A percentile compares a stretch with the other conserved stretches of the same genome.
These are phyloP conservation scores for Meiosimyza decipiens DNA, from an alignment of 2,888 invertebrate species.

Conservation along the genomic window DNA sequence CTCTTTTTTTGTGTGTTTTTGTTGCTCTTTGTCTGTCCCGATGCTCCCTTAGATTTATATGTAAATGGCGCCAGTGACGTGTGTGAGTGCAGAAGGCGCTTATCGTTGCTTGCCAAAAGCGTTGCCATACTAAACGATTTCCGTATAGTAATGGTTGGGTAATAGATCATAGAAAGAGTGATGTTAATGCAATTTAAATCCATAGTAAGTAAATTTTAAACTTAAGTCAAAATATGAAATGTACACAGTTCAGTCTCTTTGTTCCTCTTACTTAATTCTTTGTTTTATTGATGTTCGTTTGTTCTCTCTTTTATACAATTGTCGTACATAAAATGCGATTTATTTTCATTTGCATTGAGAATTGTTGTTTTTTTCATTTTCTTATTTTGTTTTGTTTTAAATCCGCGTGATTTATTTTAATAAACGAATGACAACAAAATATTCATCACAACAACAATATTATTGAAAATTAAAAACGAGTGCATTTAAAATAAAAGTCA, in stretches of 20 bases:
- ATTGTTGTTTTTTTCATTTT: neutral
- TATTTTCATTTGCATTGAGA: neutral
- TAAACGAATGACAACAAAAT: slow-evolving; percentile 9
- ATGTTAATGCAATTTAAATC: neutral
- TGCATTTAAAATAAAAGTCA: neutral
- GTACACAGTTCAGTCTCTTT: no score
- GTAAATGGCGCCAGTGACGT: slow-evolving; percentile 33
- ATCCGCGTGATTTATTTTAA: slow-evolving; percentile 15
- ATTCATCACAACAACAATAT: slow-evolving; percentile 3
- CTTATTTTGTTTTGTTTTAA: slow-evolving; percentile 2
- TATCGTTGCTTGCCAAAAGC: slow-evolving; percentile 19
- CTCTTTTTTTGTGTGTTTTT: neutral
- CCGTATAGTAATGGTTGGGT: neutral
- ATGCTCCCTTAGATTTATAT: neutral
- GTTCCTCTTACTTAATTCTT: no score
- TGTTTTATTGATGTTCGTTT: neutral
- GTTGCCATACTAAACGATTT: slow-evolving; percentile 6
- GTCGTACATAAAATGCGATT: neutral
- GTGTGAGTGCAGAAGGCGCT: slow-evolving; percentile 1
- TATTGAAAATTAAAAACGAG: slow-evolving; percentile 4
- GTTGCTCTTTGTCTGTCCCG: slow-evolving; percentile 11
- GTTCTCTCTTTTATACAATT: neutral
- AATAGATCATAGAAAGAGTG: neutral
- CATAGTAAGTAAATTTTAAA: no score
- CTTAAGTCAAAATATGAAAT: no score